Percentiles rank a stretch among this genome's conserved stretches.
These are phyloP conservation scores for Coelogynopora nodosa DNA, from an alignment of 2,888 invertebrate genomes.

Conservation along the genomic window DNA sequence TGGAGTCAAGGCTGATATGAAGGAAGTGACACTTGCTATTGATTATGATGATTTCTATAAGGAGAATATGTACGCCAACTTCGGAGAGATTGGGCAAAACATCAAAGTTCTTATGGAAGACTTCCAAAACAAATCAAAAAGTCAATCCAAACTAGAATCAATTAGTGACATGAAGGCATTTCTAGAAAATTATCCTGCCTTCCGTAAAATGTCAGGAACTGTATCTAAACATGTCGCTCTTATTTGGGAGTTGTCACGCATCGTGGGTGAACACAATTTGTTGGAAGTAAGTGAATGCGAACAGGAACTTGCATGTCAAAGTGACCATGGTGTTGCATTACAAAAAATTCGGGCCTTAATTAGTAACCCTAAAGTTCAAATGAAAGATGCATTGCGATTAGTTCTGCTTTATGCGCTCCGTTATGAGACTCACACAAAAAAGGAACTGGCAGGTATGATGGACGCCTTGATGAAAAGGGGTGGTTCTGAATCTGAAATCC, in stretches of 20 bases:
- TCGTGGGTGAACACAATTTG: slow-evolving; percentile 72
- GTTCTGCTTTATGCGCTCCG: slow-evolving; percentile 87
- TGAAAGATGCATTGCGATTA: slow-evolving; percentile 78
- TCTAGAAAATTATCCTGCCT: slow-evolving; percentile 94
- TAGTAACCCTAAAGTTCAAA: slow-evolving; percentile 70
- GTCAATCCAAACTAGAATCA: slow-evolving; percentile 89
- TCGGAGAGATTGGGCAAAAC: slow-evolving; percentile 94
- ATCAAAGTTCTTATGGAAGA: slow-evolving; percentile 95
- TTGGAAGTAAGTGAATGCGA: slow-evolving; percentile 70
- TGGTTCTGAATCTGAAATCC: slow-evolving; percentile 66
- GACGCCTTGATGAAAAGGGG: slow-evolving; percentile 70
- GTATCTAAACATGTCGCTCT: slow-evolving; percentile 95
- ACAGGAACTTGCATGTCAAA: slow-evolving; percentile 69
- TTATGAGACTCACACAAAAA: slow-evolving; percentile 80
- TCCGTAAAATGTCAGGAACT: slow-evolving; percentile 73
- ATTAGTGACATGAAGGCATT: slow-evolving; percentile 97
- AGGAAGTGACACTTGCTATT: slow-evolving; percentile 85
- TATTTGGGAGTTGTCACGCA: slow-evolving; percentile 84
- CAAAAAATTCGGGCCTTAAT: slow-evolving; percentile 76
- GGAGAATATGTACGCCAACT: slow-evolving; percentile 87
- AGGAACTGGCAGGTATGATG: slow-evolving; percentile 74
- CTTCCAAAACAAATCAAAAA: slow-evolving; percentile 85
- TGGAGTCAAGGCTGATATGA: slow-evolving; percentile 69
- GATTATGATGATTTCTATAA: slow-evolving; percentile 96
- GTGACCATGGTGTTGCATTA: slow-evolving; percentile 63